Percentiles rank a stretch among this genome's conserved stretches.
phyloP scores from a whole-genome alignment of 2,888 invertebrate species.

The Oegoconia quadripuncta region DNA sequence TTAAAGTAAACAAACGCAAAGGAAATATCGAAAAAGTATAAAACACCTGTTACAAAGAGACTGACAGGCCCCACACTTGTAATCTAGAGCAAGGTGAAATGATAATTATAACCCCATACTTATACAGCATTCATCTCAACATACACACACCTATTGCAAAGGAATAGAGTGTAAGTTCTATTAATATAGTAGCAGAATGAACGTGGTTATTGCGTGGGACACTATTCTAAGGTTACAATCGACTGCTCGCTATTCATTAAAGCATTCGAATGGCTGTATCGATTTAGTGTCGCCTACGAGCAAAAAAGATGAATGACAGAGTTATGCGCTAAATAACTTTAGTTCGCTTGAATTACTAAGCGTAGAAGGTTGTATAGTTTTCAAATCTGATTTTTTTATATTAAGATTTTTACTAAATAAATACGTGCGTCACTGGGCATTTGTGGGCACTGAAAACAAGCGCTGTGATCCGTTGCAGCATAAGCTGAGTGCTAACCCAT shows the following conservation, averaged over 20 bases:
- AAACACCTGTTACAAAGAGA: conserved; percentile 4
- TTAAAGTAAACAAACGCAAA: too few relatives aligned
- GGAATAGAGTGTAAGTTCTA: conserved; percentile 30
- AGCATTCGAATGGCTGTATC: conserved; percentile 43
- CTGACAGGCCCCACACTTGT: conserved; percentile 4
- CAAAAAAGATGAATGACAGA: conserved; percentile 42
- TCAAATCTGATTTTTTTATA: too few relatives aligned
- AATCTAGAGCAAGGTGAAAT: conserved; percentile 43
- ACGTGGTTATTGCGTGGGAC: conserved; percentile 48
- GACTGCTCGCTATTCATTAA: conserved; percentile 54
- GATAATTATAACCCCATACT: conserved; percentile 52
- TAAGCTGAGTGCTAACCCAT: too few relatives aligned
- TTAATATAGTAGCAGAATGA: conserved; percentile 6
- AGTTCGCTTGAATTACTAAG: conserved; percentile 11
- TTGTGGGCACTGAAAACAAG: too few relatives aligned
- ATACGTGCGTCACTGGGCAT: too few relatives aligned
- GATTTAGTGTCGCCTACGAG: conserved; percentile 42
- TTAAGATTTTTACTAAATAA: too few relatives aligned
- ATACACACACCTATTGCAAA: conserved; percentile 19
- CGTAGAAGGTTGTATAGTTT: too few relatives aligned
- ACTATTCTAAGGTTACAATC: conserved; percentile 60
- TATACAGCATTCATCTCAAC: conserved; percentile 15
- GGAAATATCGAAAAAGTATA: too few relatives aligned
- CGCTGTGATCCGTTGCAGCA: too few relatives aligned
- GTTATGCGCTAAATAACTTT: conserved; percentile 35